Percentiles rank a stretch among this genome's conserved stretches.
Evolutionary conservation across 2,797 vertebrate genomes (phyloP).

Genomic region (Merluccius polli): DNA sequence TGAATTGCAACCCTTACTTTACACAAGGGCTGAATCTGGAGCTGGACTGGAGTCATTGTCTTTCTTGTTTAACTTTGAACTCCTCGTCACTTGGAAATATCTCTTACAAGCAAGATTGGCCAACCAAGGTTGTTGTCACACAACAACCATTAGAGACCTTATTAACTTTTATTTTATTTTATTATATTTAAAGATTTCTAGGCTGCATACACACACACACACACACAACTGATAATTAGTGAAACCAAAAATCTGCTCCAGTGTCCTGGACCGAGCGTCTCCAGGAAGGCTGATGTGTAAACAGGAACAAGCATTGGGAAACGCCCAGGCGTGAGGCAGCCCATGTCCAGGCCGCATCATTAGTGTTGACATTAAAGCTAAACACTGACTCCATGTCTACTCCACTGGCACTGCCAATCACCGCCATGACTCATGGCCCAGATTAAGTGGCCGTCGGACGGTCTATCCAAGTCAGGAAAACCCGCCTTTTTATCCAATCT

Average conservation of each 20-base stretch:
- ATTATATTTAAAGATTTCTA: neutral
- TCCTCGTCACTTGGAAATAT: conserved; percentile 15
- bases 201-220: neutral
- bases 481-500: conserved; percentile 50
- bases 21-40: conserved; percentile 25
- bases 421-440: conserved; percentile 48
- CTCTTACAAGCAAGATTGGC: neutral
- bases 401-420: conserved; percentile 41
- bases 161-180: neutral
- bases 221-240: neutral
- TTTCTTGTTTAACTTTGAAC: conserved; percentile 29
- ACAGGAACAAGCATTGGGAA: conserved; percentile 60
- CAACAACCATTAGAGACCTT: neutral
- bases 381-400: conserved; percentile 54
- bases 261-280: conserved; percentile 21
- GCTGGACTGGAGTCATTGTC: neutral
- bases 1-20: conserved; percentile 34
- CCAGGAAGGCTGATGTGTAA: conserved; percentile 60
- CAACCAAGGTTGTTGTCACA: neutral
- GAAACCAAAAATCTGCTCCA: conserved; percentile 19
- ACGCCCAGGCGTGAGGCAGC: conserved; percentile 51
- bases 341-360: conserved; percentile 55
- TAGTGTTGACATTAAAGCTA: conserved; percentile 52
- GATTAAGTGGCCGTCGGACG: conserved; percentile 41
- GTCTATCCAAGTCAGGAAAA: conserved; percentile 36